Conservation (phyloP, 1,140 invertebrate species). For the Eumaeus atala region DNA sequence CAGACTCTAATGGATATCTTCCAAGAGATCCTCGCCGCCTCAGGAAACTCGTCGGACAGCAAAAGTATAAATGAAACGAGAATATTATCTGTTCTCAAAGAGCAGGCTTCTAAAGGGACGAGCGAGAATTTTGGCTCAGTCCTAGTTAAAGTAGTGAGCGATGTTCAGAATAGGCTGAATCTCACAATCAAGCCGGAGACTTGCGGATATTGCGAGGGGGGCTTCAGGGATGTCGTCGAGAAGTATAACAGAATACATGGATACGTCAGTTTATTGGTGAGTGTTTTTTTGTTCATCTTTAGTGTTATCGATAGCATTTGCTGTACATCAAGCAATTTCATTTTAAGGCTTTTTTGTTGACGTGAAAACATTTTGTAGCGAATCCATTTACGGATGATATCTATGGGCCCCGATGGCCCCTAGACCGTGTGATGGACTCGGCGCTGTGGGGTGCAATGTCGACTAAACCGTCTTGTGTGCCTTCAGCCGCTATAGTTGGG, state of each 20-base stretch:
- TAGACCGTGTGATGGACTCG: too few species aligned
- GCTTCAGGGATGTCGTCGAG: slow-evolving; percentile 52
- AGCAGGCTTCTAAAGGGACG: slow-evolving; percentile 38
- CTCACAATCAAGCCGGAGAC: slow-evolving; percentile 45
- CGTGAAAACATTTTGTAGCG: too few species aligned
- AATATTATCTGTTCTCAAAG: slow-evolving; percentile 48
- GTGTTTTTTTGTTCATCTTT: slow-evolving; percentile 23
- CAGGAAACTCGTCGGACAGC: slow-evolving; percentile 48
- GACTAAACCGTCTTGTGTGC: too few species aligned
- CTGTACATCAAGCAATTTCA: too few species aligned
- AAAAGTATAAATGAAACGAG: slow-evolving; percentile 47
- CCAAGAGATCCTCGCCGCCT: slow-evolving; percentile 55
- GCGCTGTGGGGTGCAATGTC: too few species aligned
- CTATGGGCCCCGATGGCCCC: too few species aligned
- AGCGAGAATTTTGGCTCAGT: slow-evolving; percentile 47
- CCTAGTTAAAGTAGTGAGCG: slow-evolving; percentile 49
- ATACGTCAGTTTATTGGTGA: slow-evolving; percentile 60
- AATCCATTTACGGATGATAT: too few species aligned
- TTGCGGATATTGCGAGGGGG: slow-evolving; percentile 56
- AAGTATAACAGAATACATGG: slow-evolving; percentile 61
- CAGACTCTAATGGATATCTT: slow-evolving; percentile 57
- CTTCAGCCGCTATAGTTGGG: too few species aligned
- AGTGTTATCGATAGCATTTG: too few species aligned
- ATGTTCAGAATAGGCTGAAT: slow-evolving; percentile 45
- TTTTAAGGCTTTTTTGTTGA: too few species aligned